Percentiles rank a stretch among this genome's conserved stretches.
Conservation (phyloP, 2,888 invertebrate species). For the Odontomyia ornata region DNA sequence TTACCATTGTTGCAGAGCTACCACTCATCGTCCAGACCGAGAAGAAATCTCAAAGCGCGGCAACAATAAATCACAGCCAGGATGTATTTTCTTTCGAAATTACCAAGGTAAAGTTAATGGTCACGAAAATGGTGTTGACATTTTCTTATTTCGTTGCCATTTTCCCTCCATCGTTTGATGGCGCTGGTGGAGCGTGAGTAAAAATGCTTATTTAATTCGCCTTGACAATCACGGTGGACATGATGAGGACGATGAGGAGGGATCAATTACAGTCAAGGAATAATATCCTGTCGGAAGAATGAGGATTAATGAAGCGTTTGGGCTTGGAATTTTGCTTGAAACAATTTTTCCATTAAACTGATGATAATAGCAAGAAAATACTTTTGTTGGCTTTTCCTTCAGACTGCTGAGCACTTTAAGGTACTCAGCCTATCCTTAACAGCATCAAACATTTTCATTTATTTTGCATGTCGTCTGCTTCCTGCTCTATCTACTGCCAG, state of each 20-base stretch:
- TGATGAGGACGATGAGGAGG: not conserved
- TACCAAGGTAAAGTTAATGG: constrained; percentile 27
- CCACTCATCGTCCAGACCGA: no score
- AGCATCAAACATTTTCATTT: no score
- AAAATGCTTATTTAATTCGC: not conserved
- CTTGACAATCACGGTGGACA: not conserved
- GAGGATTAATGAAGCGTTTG: constrained; percentile 34
- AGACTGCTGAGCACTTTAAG: no score
- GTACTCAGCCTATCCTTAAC: no score
- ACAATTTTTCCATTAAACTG: not conserved
- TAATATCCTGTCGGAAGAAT: constrained; percentile 35
- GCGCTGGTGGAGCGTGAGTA: not conserved
- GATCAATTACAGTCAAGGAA: constrained; percentile 28
- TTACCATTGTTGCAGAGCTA: not conserved
- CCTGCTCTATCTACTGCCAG: no score
- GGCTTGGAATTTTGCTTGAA: not conserved
- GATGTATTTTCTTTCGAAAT: constrained; percentile 13
- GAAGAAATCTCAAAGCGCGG: not conserved
- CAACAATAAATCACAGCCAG: constrained; percentile 19
- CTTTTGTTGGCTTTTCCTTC: no score
- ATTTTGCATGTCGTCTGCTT: no score
- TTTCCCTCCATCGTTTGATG: not conserved
- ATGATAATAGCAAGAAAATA: not conserved
- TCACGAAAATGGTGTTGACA: constrained; percentile 33
- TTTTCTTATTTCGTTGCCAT: not conserved